phyloP scores from a whole-genome alignment of 1,140 invertebrate genomes.

The Spodoptera litura region DNA sequence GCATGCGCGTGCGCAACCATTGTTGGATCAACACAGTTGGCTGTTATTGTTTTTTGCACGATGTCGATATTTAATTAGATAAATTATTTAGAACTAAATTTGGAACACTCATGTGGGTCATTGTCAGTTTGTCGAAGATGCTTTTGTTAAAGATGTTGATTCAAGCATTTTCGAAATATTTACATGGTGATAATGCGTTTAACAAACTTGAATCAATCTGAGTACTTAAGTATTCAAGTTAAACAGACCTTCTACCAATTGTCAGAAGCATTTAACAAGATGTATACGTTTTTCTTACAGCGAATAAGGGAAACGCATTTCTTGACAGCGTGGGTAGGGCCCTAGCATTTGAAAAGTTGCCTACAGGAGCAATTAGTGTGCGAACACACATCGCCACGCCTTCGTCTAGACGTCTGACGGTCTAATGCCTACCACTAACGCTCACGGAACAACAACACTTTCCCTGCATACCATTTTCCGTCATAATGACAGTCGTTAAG shows the following conservation, averaged over 20 bases:
- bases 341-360: constrained; percentile 44
- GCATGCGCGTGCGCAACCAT: constrained; percentile 52
- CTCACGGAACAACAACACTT: constrained; percentile 38
- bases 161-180: neutral
- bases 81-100: constrained; percentile 43
- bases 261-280: constrained; percentile 12
- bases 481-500: constrained; percentile 22
- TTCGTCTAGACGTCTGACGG: constrained; percentile 37
- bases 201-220: neutral
- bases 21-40: constrained; percentile 54
- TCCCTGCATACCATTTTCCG: constrained; percentile 20
- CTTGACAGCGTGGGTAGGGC: constrained; percentile 33
- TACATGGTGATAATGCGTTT: neutral
- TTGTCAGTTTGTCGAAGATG: constrained; percentile 20
- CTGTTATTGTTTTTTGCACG: constrained; percentile 49
- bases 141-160: constrained; percentile 12
- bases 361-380: constrained; percentile 52
- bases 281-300: constrained; percentile 12
- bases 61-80: constrained; percentile 27
- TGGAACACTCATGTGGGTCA: constrained; percentile 37
- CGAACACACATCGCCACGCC: constrained; percentile 51
- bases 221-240: constrained; percentile 3
- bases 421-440: neutral
- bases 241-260: neutral
- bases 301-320: constrained; percentile 37